A percentile compares a stretch with the other conserved stretches of the same genome.
phyloP scores from a whole-genome alignment of 2,113 vertebrate species.

The Stercorarius parasiticus region DNA sequence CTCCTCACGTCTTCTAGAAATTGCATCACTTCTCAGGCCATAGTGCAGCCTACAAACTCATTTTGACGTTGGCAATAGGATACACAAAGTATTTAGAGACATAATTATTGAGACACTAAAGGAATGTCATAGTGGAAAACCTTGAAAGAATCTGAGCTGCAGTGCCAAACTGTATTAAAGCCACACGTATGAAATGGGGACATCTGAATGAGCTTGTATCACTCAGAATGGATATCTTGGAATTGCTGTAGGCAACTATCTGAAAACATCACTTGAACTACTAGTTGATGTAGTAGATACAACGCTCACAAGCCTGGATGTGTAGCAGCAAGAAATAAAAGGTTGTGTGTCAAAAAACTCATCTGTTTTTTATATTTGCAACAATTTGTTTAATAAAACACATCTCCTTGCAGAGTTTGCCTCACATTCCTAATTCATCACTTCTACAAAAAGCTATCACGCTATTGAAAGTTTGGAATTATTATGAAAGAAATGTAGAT shows the following conservation, averaged over 20 bases:
- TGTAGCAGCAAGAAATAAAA: background rate
- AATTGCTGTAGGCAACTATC: background rate
- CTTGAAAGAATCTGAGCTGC: background rate
- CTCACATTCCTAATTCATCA: background rate
- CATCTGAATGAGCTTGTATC: background rate
- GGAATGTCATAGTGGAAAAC: background rate
- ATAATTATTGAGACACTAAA: background rate
- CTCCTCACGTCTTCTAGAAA: background rate
- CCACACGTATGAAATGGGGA: background rate
- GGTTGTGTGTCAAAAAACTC: background rate
- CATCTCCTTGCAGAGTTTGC: background rate
- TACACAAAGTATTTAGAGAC: background rate
- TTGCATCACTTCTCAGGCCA: background rate
- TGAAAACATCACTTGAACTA: background rate
- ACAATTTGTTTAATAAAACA: background rate
- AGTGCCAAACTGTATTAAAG: background rate
- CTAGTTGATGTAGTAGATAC: background rate
- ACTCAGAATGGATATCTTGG: background rate
- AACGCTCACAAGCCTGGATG: background rate
- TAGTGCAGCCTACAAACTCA: background rate
- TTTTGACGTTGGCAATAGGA: background rate
- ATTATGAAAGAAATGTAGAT: background rate
- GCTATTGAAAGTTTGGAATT: background rate
- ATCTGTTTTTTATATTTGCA: background rate
- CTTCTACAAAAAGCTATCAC: background rate